phyloP scores from a whole-genome alignment of 92 coral and sea anemone genomes.

The Zoanthus solanderi region DNA sequence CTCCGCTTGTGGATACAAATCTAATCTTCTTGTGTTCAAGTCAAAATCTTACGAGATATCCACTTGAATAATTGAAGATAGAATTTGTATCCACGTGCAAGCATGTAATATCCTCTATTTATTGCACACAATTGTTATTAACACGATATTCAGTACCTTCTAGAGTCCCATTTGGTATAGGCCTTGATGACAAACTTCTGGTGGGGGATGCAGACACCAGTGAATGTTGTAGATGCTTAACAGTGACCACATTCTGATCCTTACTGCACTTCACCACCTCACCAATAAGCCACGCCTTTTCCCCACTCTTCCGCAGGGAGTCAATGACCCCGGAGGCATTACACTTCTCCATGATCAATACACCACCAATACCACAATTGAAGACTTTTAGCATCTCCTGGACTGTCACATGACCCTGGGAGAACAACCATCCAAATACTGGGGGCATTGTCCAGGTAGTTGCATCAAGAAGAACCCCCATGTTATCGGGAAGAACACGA shows the following conservation, averaged over 20 bases:
- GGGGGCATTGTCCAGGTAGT: constrained; percentile 79
- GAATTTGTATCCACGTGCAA: no score
- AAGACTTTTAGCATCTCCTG: constrained; percentile 87
- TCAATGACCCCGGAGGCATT: constrained; percentile 59
- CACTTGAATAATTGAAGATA: no score
- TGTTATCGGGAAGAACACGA: constrained; percentile 78
- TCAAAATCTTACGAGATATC: no score
- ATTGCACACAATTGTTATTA: no score
- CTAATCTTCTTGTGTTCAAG: no score
- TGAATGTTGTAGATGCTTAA: constrained; percentile 66
- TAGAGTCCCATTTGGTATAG: constrained; percentile 35
- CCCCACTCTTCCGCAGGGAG: constrained; percentile 69
- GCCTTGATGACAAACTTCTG: background rate
- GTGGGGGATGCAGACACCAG: constrained; percentile 52
- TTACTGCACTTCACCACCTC: constrained; percentile 60
- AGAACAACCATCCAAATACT: constrained; percentile 90
- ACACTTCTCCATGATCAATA: constrained; percentile 68
- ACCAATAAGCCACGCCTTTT: constrained; percentile 82
- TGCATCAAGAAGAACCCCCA: constrained; percentile 85
- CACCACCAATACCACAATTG: constrained; percentile 95
- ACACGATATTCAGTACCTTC: background rate
- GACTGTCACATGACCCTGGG: constrained; percentile 76
- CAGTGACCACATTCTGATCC: constrained; percentile 49
- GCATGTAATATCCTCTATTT: no score
- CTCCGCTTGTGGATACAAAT: no score